These are phyloP conservation scores for Eupsilia transversa DNA, from an alignment of 2,888 invertebrate species.

Conservation along the genomic window DNA sequence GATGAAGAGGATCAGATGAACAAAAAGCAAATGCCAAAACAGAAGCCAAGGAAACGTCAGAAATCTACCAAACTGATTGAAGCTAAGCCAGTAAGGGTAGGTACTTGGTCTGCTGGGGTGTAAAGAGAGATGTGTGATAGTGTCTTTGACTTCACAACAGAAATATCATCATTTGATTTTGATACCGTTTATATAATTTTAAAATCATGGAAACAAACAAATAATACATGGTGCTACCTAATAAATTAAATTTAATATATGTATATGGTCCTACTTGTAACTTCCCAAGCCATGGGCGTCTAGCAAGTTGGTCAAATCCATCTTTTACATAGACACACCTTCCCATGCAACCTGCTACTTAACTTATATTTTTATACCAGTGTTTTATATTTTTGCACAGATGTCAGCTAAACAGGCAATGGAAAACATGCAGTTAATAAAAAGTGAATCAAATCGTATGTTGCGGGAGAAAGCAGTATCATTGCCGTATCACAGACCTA, in stretches of 20 bases:
- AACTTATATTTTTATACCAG: background rate
- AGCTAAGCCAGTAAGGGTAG: constrained; percentile 81
- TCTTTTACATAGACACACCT: background rate
- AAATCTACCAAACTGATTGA: constrained; percentile 76
- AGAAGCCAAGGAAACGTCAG: constrained; percentile 70
- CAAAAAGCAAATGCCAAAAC: constrained; percentile 50
- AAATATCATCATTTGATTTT: background rate
- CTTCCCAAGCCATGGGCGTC: background rate
- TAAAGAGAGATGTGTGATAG: background rate
- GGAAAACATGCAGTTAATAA: constrained; percentile 93
- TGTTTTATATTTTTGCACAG: constrained; percentile 74
- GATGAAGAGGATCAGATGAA: constrained; percentile 79
- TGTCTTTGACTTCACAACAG: background rate
- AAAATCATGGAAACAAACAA: background rate
- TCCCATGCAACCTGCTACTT: background rate
- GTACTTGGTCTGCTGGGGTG: background rate
- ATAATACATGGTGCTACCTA: background rate
- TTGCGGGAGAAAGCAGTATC: constrained; percentile 94
- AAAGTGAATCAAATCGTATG: constrained; percentile 96
- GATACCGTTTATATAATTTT: background rate
- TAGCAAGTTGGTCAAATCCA: background rate
- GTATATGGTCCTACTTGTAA: too few species aligned
- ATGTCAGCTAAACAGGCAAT: constrained; percentile 93
- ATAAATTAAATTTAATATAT: background rate
- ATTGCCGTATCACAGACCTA: constrained; percentile 96